Percentiles rank a stretch among this genome's conserved stretches.
Conservation (phyloP, 2,888 invertebrate species). For the Meteorus colon region DNA sequence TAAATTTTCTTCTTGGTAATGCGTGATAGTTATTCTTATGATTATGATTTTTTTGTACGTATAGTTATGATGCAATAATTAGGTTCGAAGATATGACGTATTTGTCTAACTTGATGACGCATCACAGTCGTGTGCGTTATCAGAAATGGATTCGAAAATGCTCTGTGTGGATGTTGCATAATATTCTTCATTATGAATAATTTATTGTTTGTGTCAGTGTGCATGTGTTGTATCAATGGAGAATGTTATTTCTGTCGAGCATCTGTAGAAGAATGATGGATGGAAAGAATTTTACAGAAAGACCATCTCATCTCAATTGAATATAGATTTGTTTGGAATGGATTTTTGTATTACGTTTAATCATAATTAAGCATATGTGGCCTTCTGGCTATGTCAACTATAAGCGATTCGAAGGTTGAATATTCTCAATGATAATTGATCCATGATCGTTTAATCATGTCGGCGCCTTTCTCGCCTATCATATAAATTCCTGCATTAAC, state of each 20-base stretch:
- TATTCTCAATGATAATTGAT: neutral
- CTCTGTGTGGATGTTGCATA: neutral
- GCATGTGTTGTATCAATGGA: neutral
- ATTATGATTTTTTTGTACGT: neutral
- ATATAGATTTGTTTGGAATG: neutral
- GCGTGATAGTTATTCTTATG: neutral
- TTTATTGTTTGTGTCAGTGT: neutral
- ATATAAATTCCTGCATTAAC: constrained; percentile 77
- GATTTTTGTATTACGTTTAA: too few species aligned
- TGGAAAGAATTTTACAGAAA: neutral
- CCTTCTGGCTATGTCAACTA: too few species aligned
- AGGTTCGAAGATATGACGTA: neutral
- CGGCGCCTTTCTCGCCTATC: constrained; percentile 78
- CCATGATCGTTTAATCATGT: constrained; percentile 76
- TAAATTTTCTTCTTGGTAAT: too few species aligned
- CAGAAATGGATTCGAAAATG: neutral
- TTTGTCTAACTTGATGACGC: neutral
- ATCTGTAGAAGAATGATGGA: neutral
- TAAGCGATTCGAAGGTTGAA: too few species aligned
- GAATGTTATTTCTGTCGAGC: too few species aligned
- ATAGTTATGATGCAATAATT: neutral
- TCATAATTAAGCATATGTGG: too few species aligned
- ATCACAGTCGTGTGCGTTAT: neutral
- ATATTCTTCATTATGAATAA: neutral
- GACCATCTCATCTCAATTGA: constrained; percentile 5